A percentile compares a stretch with the other conserved stretches of the same genome.
These are phyloP conservation scores for Osmerus mordax DNA, from an alignment of 2,113 vertebrate species.

Conservation along the genomic window DNA sequence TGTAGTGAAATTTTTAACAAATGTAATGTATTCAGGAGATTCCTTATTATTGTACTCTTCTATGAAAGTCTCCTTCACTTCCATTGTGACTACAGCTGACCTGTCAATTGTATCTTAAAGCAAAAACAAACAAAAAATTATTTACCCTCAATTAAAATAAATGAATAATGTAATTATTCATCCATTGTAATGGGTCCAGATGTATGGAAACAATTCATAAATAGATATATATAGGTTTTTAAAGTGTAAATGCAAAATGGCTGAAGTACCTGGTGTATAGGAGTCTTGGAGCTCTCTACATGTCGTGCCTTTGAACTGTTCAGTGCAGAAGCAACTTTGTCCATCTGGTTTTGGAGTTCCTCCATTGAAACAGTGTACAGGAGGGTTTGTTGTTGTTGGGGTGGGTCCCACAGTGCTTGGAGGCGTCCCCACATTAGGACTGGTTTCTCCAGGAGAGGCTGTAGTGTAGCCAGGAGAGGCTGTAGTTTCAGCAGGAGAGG, in stretches of 20 bases:
- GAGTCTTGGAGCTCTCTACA: background rate
- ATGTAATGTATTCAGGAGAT: background rate
- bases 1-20: background rate
- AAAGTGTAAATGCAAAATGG: background rate
- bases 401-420: background rate
- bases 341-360: constrained; percentile 17
- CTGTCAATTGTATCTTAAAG: constrained; percentile 22
- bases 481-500: background rate
- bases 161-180: too few species aligned
- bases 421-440: background rate
- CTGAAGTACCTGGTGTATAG: constrained; percentile 23
- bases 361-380: constrained; percentile 27
- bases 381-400: background rate
- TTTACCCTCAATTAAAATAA: too few species aligned
- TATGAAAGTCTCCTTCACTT: background rate
- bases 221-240: too few species aligned
- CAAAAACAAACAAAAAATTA: constrained; percentile 9
- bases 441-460: background rate
- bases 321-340: constrained; percentile 11
- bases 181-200: too few species aligned
- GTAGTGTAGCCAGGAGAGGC: background rate
- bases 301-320: constrained; percentile 1
- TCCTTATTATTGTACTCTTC: background rate
- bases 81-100: constrained; percentile 7
- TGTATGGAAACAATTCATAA: too few species aligned